Base-by-base conservation (phyloP, 2,113 vertebrate genomes). In the Seriola quinqueradiata region DNA sequence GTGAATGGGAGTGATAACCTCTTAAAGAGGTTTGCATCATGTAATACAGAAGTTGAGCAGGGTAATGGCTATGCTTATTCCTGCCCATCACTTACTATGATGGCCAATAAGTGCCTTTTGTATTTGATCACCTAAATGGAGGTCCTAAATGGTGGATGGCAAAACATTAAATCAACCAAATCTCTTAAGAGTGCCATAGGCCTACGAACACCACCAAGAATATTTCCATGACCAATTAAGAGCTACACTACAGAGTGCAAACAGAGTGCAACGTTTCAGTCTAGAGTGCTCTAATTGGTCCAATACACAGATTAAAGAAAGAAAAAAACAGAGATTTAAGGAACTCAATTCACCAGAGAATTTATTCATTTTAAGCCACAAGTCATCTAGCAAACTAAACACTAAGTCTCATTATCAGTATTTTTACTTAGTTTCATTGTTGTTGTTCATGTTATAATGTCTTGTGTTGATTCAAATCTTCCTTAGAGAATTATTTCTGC, bases 401-500 rank as follows among this genome's bases (percentile, higher is more conserved):
- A 67, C 85, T 80, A 57, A 68, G 81, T 78, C 81, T 72, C 13
- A 34, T 86, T 79, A 40, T 84, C 60, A 32, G 23, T 55, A 21
- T 81, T 86, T 83, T 66, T 70, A 44, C 89, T 92, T 90, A 75
- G 77, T 92, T 73, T 73, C 10, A 58, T 77, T 89, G 82, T 92
- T 77, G 58, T 77, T 89, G 82, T 92, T 77, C 60, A 58, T 78
- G 78, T 86, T 84, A 69, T 75, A 55, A 74, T 89, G 82, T 90
- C 58, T 85, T 81, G 81, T 87, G 71, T 84, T 84, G 86, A 91
- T 92, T 76, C 71, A 75, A 90, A 84, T 89, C 87, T 94, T 95
- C 91, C 91, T 94, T 95, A 94, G 94, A 94, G 92, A 94, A 93
- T 90, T 92, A 94, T 96, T 96, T 96, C 95, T 92, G 95, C 94